Evolutionary conservation across 2,797 vertebrate genomes (phyloP).

Genomic region (Eremophila alpestris): DNA sequence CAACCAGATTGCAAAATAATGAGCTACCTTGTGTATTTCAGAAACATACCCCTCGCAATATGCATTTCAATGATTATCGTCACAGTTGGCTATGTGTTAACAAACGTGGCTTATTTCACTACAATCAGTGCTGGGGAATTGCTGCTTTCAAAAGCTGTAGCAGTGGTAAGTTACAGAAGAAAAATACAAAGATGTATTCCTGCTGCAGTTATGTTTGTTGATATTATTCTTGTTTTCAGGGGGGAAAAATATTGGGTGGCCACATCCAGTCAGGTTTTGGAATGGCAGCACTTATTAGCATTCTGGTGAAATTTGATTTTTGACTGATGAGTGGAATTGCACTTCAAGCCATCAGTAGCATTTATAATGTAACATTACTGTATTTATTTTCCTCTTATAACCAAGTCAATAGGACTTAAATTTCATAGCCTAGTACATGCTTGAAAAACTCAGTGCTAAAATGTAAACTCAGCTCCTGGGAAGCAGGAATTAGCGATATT

Average conservation of each 20-base stretch:
- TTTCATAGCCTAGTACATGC: not conserved
- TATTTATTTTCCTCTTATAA: not conserved
- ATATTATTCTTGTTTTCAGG: not conserved
- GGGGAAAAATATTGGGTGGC: not conserved
- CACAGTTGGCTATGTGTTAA: slow-evolving; percentile 89
- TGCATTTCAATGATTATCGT: slow-evolving; percentile 95
- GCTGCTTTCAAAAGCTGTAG: slow-evolving; percentile 88
- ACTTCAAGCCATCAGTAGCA: not conserved
- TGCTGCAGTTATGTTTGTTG: slow-evolving; percentile 45
- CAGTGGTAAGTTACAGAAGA: slow-evolving; percentile 87
- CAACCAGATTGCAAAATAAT: slow-evolving; percentile 44
- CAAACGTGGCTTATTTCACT: slow-evolving; percentile 94
- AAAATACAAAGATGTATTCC: not conserved
- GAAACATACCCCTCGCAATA: slow-evolving; percentile 93
- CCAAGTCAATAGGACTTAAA: not conserved
- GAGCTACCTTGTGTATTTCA: slow-evolving; percentile 76
- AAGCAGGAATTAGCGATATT: not conserved
- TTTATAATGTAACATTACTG: not conserved
- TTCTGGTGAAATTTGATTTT: not conserved
- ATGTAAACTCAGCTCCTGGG: not conserved
- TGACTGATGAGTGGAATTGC: not conserved
- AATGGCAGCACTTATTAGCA: not conserved
- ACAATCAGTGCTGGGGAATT: slow-evolving; percentile 90
- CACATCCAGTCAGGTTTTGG: not conserved
- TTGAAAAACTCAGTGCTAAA: not conserved